These are phyloP conservation scores for Rhinogobius similis DNA, from an alignment of 2,113 vertebrate genomes.

Conservation along the genomic window DNA sequence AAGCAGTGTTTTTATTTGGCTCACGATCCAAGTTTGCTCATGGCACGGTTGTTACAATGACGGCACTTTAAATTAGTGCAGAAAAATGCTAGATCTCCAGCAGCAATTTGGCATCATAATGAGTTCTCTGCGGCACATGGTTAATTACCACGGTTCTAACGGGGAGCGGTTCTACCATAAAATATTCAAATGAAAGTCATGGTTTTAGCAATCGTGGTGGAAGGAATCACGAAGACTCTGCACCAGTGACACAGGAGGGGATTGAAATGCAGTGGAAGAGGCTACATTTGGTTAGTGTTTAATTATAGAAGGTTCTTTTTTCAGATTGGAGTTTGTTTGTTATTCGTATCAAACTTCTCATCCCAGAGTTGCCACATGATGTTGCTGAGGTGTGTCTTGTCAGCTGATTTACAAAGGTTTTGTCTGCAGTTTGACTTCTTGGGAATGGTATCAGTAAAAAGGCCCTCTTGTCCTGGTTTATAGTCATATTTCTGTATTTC, in stretches of 20 bases:
- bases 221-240: not conserved
- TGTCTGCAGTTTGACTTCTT: no score
- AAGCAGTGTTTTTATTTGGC: not conserved
- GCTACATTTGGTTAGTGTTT: not conserved
- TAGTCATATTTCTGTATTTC: no score
- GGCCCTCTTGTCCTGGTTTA: no score
- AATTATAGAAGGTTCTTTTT: no score
- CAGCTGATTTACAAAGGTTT: no score
- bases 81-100: not conserved
- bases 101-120: constrained; percentile 6
- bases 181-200: constrained; percentile 1
- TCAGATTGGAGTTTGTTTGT: no score
- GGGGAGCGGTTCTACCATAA: not conserved
- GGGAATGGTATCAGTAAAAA: no score
- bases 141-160: constrained; percentile 5
- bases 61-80: not conserved
- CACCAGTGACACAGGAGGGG: not conserved
- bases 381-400: no score
- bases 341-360: no score
- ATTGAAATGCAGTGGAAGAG: not conserved
- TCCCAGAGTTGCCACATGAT: no score
- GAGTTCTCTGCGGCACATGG: not conserved
- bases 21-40: not conserved
- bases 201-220: not conserved
- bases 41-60: not conserved